phyloP scores from a whole-genome alignment of 2,797 vertebrate species.

The Oreonectes daqikongensis region DNA sequence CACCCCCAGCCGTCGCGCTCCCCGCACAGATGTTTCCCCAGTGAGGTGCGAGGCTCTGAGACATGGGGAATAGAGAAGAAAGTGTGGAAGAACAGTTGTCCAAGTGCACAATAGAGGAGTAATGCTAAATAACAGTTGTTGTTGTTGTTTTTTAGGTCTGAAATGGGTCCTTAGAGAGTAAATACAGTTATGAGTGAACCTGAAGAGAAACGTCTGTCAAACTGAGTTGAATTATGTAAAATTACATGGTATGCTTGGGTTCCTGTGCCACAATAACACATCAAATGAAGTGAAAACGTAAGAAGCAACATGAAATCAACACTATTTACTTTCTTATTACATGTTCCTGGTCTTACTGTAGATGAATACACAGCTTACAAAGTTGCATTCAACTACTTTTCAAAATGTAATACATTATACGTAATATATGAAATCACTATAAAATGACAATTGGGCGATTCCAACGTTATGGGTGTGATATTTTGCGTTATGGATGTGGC shows the following conservation, averaged over 20 bases:
- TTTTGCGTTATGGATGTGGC: too few relatives aligned
- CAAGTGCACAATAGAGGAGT: conserved; percentile 36
- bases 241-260: conserved; percentile 33
- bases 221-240: conserved; percentile 37
- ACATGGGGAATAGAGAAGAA: conserved; percentile 2
- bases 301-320: background rate
- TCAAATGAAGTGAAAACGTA: conserved; percentile 47
- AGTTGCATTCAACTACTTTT: too few relatives aligned
- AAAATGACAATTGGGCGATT: too few relatives aligned
- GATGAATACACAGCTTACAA: too few relatives aligned
- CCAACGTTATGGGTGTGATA: too few relatives aligned
- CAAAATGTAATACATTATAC: too few relatives aligned
- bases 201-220: conserved; percentile 47
- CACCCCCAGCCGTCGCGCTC: conserved; percentile 76
- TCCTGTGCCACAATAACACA: conserved; percentile 44
- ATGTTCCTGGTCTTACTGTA: background rate
- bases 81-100: conserved; percentile 40
- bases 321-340: background rate
- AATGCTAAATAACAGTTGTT: conserved; percentile 43
- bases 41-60: conserved; percentile 62
- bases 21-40: conserved; percentile 82
- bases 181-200: conserved; percentile 41
- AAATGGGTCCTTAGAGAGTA: conserved; percentile 41
- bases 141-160: conserved; percentile 15
- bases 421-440: too few relatives aligned